Conservation (phyloP, 2,113 vertebrate genomes). For the Pycnonotus jocosus region DNA sequence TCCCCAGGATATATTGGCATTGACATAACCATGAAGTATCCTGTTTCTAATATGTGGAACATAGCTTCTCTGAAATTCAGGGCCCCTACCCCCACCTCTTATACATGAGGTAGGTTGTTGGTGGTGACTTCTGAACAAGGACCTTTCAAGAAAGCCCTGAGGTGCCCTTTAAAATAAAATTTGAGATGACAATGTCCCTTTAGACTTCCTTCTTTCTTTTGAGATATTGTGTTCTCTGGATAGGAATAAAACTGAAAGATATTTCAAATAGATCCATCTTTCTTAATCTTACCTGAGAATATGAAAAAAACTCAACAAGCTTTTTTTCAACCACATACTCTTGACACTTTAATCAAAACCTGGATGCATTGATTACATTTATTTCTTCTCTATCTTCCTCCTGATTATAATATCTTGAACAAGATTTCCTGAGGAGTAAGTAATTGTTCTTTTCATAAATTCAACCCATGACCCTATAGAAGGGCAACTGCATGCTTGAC, state of each 20-base stretch:
- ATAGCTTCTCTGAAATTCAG: background rate
- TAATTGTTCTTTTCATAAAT: background rate
- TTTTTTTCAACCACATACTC: background rate
- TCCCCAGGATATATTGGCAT: background rate
- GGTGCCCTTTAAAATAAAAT: background rate
- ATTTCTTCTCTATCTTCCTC: background rate
- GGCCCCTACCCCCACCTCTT: background rate
- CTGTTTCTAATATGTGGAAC: background rate
- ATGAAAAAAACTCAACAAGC: background rate
- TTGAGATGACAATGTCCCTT: background rate
- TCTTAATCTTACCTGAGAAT: background rate
- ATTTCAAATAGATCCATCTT: background rate
- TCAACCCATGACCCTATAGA: background rate
- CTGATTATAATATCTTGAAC: background rate
- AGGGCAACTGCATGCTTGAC: background rate
- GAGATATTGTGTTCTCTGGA: background rate
- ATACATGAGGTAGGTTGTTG: fast-evolving
- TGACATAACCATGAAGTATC: background rate
- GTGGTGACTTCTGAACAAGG: background rate
- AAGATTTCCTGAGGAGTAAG: background rate
- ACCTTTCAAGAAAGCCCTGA: background rate
- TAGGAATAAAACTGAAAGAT: background rate
- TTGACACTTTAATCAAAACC: background rate
- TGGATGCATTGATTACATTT: background rate
- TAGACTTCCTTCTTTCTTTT: background rate